Evolutionary conservation across 37 sponge, comb jelly and placozoan genomes (phyloP).

Genomic region (Halichondria panicea): DNA sequence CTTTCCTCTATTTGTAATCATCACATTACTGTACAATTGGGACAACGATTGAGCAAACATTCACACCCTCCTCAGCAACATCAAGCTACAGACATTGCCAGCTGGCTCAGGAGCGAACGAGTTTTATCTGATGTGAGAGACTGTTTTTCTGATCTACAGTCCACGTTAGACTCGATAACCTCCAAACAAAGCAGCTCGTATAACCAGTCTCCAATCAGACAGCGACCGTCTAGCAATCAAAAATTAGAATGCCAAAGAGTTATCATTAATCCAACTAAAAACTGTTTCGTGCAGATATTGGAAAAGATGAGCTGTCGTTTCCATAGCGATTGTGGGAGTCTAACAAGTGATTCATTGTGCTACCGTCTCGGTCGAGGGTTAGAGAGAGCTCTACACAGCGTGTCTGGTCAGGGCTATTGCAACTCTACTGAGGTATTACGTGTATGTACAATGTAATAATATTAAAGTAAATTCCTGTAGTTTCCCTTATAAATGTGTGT

Average conservation of each 20-base stretch:
- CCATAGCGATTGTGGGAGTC: background rate
- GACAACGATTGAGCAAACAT: too few relatives aligned
- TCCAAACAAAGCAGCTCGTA: background rate
- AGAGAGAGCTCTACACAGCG: too few relatives aligned
- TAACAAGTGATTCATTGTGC: background rate
- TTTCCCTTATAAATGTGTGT: too few relatives aligned
- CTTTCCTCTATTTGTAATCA: too few relatives aligned
- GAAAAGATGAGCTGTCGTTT: constrained; percentile 17
- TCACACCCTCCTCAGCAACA: too few relatives aligned
- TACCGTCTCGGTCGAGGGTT: too few relatives aligned
- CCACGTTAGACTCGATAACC: background rate
- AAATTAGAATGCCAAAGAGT: background rate
- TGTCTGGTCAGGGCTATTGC: too few relatives aligned
- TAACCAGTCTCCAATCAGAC: background rate
- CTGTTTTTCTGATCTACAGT: constrained; percentile 4
- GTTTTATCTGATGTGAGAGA: background rate
- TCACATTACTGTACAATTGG: too few relatives aligned
- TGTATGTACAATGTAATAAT: too few relatives aligned
- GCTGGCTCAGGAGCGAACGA: constrained; percentile 43
- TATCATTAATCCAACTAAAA: background rate
- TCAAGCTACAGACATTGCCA: background rate
- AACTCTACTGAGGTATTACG: too few relatives aligned
- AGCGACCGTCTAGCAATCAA: background rate
- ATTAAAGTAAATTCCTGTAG: too few relatives aligned
- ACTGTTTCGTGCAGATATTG: background rate